Conservation (phyloP, 2,797 vertebrate species). For the Acanthopagrus latus region DNA sequence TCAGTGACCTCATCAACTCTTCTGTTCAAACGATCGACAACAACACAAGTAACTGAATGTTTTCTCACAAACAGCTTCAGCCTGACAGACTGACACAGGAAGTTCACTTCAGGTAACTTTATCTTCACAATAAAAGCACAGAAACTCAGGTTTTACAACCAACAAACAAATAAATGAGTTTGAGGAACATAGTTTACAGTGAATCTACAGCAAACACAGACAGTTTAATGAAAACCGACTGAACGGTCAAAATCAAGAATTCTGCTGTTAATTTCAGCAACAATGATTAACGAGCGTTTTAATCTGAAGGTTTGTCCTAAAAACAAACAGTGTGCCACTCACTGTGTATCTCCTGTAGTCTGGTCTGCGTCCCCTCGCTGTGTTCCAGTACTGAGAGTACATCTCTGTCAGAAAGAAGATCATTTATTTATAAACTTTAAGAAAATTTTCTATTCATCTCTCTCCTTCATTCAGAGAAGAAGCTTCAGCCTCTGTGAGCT, state of each 20-base stretch:
- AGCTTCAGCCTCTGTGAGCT: background rate
- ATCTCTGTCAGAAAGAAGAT: conserved; percentile 41
- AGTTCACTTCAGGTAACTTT: background rate
- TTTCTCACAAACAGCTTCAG: background rate
- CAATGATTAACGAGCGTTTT: background rate
- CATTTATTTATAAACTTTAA: too few relatives aligned
- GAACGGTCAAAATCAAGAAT: background rate
- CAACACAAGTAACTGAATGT: background rate
- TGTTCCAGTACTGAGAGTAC: conserved; percentile 72
- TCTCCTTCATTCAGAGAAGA: background rate
- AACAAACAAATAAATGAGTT: background rate
- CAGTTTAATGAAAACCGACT: background rate
- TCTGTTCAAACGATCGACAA: background rate
- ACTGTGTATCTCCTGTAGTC: conserved; percentile 84
- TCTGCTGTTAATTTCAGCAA: too few relatives aligned
- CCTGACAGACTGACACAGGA: background rate
- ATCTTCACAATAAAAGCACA: background rate
- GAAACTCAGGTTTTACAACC: background rate
- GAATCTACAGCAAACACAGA: background rate
- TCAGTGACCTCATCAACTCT: background rate
- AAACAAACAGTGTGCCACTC: conserved; percentile 59
- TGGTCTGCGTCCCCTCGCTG: conserved; percentile 51
- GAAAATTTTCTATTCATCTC: background rate
- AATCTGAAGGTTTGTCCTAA: background rate
- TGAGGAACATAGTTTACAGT: background rate